phyloP scores from a whole-genome alignment of 2,113 vertebrate genomes.

The Falco punctatus region DNA sequence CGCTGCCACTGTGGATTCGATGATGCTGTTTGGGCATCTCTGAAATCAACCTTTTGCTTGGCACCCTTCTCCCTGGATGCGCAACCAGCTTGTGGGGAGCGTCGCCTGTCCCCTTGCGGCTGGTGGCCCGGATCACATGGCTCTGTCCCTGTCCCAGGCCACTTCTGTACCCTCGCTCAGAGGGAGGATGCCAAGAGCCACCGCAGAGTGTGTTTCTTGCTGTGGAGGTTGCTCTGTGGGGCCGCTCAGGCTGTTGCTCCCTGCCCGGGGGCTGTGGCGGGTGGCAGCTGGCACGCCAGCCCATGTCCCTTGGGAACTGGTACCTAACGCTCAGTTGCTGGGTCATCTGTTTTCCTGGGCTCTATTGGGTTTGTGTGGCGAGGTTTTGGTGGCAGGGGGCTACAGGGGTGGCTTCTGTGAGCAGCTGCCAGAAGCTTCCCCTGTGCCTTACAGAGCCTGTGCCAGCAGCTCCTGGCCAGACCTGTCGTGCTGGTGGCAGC shows the following conservation, averaged over 20 bases:
- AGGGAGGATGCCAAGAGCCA: not conserved
- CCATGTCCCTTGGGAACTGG: rapidly evolving
- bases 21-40: not conserved
- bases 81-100: not conserved
- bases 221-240: not conserved
- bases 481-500: too few species aligned
- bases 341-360: not conserved
- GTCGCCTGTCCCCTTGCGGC: not conserved
- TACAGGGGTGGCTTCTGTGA: not conserved
- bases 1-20: not conserved
- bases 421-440: not conserved
- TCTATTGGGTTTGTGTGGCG: not conserved
- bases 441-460: too few species aligned
- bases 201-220: not conserved
- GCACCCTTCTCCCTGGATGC: too few species aligned
- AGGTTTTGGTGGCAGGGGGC: not conserved
- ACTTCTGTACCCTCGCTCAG: too few species aligned
- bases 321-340: not conserved
- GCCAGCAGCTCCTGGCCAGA: too few species aligned
- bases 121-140: not conserved
- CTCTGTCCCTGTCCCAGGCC: not conserved
- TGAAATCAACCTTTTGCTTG: not conserved
- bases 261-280: not conserved
- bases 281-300: not conserved
- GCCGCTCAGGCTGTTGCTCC: not conserved